Evolutionary conservation across 2,113 vertebrate genomes (phyloP).

Genomic region (Malaclemys terrapin): DNA sequence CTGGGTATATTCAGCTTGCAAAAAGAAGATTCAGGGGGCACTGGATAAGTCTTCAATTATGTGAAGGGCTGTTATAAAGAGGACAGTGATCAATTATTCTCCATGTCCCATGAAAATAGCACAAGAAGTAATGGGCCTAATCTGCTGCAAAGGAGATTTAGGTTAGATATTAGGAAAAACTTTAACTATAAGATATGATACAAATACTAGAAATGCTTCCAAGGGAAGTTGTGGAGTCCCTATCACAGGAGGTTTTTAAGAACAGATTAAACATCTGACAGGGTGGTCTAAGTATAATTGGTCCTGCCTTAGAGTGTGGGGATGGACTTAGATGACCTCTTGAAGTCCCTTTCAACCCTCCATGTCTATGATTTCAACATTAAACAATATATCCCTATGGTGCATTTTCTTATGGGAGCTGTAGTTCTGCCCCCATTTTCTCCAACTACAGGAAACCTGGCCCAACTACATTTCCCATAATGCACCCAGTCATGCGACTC

Average conservation of each 20-base stretch:
- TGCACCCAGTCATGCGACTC: not conserved
- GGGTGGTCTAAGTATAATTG: not conserved
- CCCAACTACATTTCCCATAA: not conserved
- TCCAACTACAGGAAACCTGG: not conserved
- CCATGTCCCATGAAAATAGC: too few species aligned
- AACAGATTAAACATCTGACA: not conserved
- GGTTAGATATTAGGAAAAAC: not conserved
- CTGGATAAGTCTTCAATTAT: not conserved
- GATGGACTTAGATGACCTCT: too few species aligned
- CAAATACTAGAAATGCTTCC: too few species aligned
- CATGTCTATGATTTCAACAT: not conserved
- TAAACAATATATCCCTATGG: not conserved
- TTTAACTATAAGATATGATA: not conserved
- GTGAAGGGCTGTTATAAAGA: not conserved
- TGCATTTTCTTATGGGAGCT: not conserved
- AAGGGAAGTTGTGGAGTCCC: too few species aligned
- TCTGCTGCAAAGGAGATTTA: not conserved
- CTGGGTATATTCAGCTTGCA: not conserved
- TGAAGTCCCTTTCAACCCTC: too few species aligned
- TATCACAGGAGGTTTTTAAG: not conserved
- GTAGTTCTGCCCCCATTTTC: not conserved
- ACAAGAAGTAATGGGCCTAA: not conserved
- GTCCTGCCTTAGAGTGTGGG: not conserved
- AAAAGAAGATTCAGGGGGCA: not conserved
- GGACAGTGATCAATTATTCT: not conserved